Base-by-base conservation (phyloP, 1,140 invertebrate species). In the Papilio dardanus region DNA sequence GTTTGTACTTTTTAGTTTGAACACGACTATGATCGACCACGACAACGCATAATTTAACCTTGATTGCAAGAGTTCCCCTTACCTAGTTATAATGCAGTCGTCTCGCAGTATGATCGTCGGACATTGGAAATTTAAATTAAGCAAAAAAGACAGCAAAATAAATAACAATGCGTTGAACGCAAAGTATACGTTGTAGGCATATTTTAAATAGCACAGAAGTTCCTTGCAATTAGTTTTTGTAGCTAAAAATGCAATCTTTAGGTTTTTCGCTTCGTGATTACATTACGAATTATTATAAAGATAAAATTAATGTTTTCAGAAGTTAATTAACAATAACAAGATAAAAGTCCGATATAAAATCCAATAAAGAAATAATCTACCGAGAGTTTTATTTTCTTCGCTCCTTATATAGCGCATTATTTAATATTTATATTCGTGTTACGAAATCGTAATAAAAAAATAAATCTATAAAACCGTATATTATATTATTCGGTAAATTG, bases 121-220 rank as follows among this genome's bases (percentile, higher is more conserved):
- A 3, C 12, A 42, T 69, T 69, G 35, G 10, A 42, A 69, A 69
- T 69, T 69, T 10, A 42, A 69, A 69, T 40, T 69, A 28, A 31
- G 66, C 3, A 40, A 69, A 69, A 69, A 67, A 65, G 4, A 19
- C 50, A 28, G 21, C 54, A 58, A 28, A 28, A 58, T 5, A 50
- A 50, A 50, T 7, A 50, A 50, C 46, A 50, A 50, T 50, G 46
- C 46, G 42, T n/a, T 16, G n/a, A 21, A 21, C 2, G 35, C 35
- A 37, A 7, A 37, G 35, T n/a, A n/a, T n/a, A 37, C 8, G 35
- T 37, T 37, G 35, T 12, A 7, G 35, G 2, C 1, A 37, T 37
- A 10, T 37, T 37, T 37, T 8, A 37, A 37, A n/a, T n/a, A n/a
- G n/a, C n/a, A n/a, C n/a, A n/a, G n/a, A n/a, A n/a, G n/a, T n/a